Conservation (phyloP, 2,113 vertebrate species). For the Columba janthina region DNA sequence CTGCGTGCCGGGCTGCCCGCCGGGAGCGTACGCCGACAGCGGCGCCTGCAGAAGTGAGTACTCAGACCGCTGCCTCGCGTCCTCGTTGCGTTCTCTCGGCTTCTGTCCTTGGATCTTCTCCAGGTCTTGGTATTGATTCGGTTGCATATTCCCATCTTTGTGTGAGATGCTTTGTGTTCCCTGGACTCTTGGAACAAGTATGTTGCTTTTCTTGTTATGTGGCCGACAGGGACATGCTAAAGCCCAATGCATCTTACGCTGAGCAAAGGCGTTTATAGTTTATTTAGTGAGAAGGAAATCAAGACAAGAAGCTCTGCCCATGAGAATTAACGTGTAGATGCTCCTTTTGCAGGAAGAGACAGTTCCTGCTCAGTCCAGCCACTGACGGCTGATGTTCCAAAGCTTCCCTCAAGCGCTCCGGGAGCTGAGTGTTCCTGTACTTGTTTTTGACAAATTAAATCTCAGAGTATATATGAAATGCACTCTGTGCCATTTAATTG, state of each 20-base stretch:
- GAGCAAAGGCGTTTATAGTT: not conserved
- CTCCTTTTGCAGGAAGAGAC: not conserved
- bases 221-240: not conserved
- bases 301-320: not conserved
- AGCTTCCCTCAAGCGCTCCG: not conserved
- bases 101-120: not conserved
- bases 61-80: accelerated
- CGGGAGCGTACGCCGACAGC: slow-evolving; percentile 64
- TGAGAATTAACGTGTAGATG: not conserved
- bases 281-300: not conserved
- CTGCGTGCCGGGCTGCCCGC: slow-evolving; percentile 83
- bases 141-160: not conserved
- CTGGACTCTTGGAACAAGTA: not conserved
- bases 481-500: not conserved
- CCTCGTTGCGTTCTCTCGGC: not conserved
- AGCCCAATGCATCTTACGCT: not conserved
- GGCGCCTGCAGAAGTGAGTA: slow-evolving; percentile 88
- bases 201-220: not conserved
- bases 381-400: not conserved
- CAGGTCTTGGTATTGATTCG: not conserved
- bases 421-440: not conserved
- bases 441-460: not conserved
- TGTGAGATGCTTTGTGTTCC: not conserved
- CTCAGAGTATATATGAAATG: not conserved
- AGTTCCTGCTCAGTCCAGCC: not conserved